Conservation (phyloP, 2,797 vertebrate species). For the Pseudomugil tenellus region DNA sequence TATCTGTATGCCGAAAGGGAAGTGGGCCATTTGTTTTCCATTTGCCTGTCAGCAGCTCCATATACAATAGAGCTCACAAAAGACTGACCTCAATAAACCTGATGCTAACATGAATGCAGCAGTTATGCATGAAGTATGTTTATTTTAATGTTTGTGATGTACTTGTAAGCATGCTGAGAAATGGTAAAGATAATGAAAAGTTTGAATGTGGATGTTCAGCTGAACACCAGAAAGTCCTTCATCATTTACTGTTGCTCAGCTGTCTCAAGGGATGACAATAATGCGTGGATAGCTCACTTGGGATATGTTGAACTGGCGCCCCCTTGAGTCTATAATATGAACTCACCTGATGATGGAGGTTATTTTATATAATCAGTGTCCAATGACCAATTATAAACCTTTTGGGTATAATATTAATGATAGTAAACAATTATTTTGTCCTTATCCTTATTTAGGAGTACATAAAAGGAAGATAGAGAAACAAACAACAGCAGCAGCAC, state of each 20-base stretch:
- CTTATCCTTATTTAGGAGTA: too few relatives aligned
- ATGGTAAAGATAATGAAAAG: constrained; percentile 24
- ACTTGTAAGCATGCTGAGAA: constrained; percentile 28
- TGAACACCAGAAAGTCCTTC: constrained; percentile 49
- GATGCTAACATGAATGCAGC: constrained; percentile 34
- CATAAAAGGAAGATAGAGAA: too few relatives aligned
- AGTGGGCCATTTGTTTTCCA: constrained; percentile 18
- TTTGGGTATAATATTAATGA: not conserved
- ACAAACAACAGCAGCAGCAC: too few relatives aligned
- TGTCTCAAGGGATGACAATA: constrained; percentile 15
- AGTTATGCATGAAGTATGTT: constrained; percentile 46
- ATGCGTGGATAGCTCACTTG: not conserved
- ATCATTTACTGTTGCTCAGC: constrained; percentile 37
- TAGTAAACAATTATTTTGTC: too few relatives aligned
- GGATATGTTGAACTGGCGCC: constrained; percentile 58
- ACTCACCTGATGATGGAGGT: not conserved
- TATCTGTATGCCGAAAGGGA: constrained; percentile 13
- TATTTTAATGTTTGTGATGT: constrained; percentile 46
- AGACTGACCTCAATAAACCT: constrained; percentile 42
- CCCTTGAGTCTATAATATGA: constrained; percentile 61
- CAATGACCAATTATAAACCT: not conserved
- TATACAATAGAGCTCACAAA: constrained; percentile 16
- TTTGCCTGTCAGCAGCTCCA: constrained; percentile 34
- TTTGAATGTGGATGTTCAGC: constrained; percentile 31
- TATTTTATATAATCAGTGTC: not conserved